These are phyloP conservation scores for Poicephalus meyeri DNA, from an alignment of 2,113 vertebrate species.

Conservation along the genomic window DNA sequence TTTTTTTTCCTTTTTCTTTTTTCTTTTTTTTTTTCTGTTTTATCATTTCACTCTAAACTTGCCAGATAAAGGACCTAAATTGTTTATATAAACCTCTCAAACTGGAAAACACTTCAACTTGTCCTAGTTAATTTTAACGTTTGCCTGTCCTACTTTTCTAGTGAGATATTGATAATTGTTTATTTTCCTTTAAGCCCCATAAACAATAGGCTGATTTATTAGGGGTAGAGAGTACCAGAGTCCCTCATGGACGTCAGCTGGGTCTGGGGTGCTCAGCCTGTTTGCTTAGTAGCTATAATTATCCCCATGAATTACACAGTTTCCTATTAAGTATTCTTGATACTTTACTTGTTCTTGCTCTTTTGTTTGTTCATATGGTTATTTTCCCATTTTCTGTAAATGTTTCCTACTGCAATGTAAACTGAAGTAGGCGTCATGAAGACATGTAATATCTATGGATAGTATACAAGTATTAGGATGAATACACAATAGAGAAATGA, in stretches of 20 bases:
- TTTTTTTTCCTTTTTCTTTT: not conserved
- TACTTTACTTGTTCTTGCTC: not conserved
- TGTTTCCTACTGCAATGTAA: not conserved
- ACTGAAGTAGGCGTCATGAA: not conserved
- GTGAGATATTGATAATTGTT: not conserved
- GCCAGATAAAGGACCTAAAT: not conserved
- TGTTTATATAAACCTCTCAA: not conserved
- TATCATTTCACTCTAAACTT: not conserved
- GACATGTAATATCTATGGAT: not conserved
- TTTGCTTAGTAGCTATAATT: not conserved
- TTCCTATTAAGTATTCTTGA: not conserved
- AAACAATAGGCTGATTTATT: not conserved
- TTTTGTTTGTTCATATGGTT: not conserved
- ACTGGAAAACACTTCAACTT: not conserved
- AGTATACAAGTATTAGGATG: not conserved
- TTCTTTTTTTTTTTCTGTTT: not conserved
- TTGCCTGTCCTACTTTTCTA: not conserved
- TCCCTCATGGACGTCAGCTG: not conserved
- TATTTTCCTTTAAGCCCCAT: not conserved
- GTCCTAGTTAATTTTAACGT: not conserved
- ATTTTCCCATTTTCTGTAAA: not conserved
- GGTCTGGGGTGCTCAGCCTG: not conserved
- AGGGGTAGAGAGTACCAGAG: not conserved
- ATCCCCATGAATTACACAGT: not conserved
- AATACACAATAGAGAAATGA: not conserved